A percentile compares a stretch with the other conserved stretches of the same genome.
These are phyloP conservation scores for Danaus melanippus DNA, from an alignment of 1,140 invertebrate genomes.

Conservation along the genomic window DNA sequence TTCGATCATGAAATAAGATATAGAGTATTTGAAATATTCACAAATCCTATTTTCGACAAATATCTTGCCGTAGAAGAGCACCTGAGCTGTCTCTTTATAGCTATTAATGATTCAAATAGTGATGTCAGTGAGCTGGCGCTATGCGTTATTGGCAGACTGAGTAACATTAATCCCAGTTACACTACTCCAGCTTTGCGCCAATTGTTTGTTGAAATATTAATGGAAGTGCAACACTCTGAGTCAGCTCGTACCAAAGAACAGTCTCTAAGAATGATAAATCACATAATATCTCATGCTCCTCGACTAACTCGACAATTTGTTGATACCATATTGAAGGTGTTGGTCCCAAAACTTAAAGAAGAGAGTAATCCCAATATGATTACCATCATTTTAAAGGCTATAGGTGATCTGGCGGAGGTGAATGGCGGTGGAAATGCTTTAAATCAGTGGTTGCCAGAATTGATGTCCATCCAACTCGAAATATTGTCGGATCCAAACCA, in stretches of 20 bases:
- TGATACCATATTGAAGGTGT: conserved; percentile 93
- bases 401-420: conserved; percentile 96
- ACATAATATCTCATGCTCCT: conserved; percentile 94
- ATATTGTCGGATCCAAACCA: conserved; percentile 95
- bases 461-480: conserved; percentile 91
- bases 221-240: conserved; percentile 95
- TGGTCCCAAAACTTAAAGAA: conserved; percentile 95
- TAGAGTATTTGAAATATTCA: conserved; percentile 90
- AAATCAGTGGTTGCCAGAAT: conserved; percentile 89
- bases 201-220: conserved; percentile 92
- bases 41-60: conserved; percentile 92
- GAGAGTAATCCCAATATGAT: conserved; percentile 94
- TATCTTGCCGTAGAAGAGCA: conserved; percentile 97
- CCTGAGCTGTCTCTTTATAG: conserved; percentile 92
- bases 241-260: conserved; percentile 97
- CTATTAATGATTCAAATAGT: conserved; percentile 97
- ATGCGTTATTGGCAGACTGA: conserved; percentile 91
- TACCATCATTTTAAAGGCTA: conserved; percentile 89
- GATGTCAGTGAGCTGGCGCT: conserved; percentile 96
- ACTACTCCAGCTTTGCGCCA: conserved; percentile 96
- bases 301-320: conserved; percentile 95
- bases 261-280: conserved; percentile 94
- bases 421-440: conserved; percentile 90
- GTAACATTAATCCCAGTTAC: conserved; percentile 97
- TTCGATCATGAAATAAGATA: conserved; percentile 94